phyloP scores from a whole-genome alignment of 2,888 invertebrate species.

The Congeria kusceri region DNA sequence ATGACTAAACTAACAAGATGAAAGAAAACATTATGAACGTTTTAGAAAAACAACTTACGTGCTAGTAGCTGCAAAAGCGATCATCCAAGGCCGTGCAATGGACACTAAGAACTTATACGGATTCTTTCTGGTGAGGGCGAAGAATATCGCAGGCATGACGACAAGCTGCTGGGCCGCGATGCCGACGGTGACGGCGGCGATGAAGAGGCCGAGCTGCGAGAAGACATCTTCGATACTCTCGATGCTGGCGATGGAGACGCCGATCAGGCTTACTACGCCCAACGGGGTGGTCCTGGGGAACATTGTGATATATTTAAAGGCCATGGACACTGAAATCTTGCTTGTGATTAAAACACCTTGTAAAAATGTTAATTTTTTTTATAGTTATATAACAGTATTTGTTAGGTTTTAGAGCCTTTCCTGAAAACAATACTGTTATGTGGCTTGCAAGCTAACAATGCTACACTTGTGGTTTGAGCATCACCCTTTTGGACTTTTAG shows the following conservation, averaged over 20 bases:
- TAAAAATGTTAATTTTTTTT: no score
- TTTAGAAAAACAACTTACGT: conserved; percentile 76
- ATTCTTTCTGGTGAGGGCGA: conserved; percentile 74
- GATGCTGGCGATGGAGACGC: conserved; percentile 75
- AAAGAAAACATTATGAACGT: neutral
- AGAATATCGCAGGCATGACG: conserved; percentile 69
- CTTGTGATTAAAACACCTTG: no score
- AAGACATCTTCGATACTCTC: conserved; percentile 66
- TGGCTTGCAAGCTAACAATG: no score
- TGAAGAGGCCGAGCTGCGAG: conserved; percentile 73
- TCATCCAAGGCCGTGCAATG: conserved; percentile 75
- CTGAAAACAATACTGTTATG: no score
- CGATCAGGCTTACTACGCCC: conserved; percentile 78
- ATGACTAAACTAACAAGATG: no score
- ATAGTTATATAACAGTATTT: no score
- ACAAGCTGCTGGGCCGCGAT: conserved; percentile 73
- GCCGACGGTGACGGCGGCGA: conserved; percentile 72
- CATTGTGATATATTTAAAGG: no score
- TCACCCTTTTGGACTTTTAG: no score
- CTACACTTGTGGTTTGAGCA: no score
- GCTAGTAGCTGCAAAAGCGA: conserved; percentile 79
- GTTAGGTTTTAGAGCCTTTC: no score
- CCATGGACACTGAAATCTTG: no score
- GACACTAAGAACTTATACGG: conserved; percentile 72
- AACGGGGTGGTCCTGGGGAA: conserved; percentile 76